A percentile compares a stretch with the other conserved stretches of the same genome.
Conservation (phyloP, 35 echinoderm and acorn worm genomes). For the Ophiothrix spiculata region DNA sequence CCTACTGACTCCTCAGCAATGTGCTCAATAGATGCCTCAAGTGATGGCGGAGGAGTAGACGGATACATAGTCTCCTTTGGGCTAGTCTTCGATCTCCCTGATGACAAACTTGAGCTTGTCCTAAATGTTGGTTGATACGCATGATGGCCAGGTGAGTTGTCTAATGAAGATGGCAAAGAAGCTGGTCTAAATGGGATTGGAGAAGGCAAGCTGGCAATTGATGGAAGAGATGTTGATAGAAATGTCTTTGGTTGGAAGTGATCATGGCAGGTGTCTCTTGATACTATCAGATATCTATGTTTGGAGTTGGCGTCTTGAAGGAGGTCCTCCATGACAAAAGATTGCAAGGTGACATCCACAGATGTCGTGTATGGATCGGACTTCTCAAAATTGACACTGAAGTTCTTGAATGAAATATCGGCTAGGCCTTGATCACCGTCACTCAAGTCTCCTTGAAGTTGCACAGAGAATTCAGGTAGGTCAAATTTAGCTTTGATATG, state of each 20-base stretch:
- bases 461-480: conserved; percentile 74
- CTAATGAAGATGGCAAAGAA: conserved; percentile 63
- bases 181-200: conserved; percentile 51
- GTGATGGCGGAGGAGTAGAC: conserved; percentile 87
- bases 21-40: conserved; percentile 62
- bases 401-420: conserved; percentile 75
- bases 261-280: conserved; percentile 6
- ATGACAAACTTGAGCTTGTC: conserved; percentile 5
- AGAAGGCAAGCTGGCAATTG: conserved; percentile 46
- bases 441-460: conserved; percentile 69
- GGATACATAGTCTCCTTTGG: conserved; percentile 30
- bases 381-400: conserved; percentile 84
- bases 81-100: conserved; percentile 3
- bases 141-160: conserved; percentile 32
- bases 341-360: conserved; percentile 66
- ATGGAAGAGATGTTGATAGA: conserved; percentile 89
- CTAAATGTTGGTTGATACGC: conserved; percentile 34
- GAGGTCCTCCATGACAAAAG: conserved; percentile 81
- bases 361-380: conserved; percentile 55
- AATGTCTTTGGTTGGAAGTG: conserved; percentile 46
- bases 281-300: conserved; percentile 80
- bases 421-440: conserved; percentile 95
- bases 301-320: conserved; percentile 49
- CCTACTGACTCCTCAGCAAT: conserved; percentile 22
- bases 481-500: conserved; percentile 66